Evolutionary conservation across 2,888 invertebrate genomes (phyloP), one percentile per base, ranked within the genome.

Genomic region (Synergus gifuensis): DNA sequence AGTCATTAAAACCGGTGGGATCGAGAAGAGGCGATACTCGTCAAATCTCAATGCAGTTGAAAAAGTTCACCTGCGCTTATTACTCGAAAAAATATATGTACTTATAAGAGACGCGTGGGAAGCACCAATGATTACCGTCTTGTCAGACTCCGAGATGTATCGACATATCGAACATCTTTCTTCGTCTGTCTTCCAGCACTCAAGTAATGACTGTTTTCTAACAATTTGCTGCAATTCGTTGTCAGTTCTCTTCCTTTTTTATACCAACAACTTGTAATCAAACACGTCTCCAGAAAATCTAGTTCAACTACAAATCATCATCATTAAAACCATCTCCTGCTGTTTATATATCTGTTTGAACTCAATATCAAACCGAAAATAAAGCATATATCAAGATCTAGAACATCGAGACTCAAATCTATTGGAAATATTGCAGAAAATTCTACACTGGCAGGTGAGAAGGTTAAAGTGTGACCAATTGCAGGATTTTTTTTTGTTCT

Each of bases 1-100:
- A 81, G 78, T 81, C 49, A 67, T 81, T 79, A 76, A 62, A 76
- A 36, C 36, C 9, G 36, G 16, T 63, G 36, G 63, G 40, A 63
- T 63, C 63, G 66, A 67, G n/a, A n/a, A n/a, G n/a, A 67, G 66
- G 66, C 66, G 44, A 67, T 67, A 22, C 66, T 67, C 66, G 66
- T 67, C 66, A 67, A 67, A 67, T 67, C 22, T 67, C 66, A 44
- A 67, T 67, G 66, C 44, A 28, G 46, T 28, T 46, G 69, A 69
- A 69, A 69, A 44, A 69, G 69, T 69, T 69, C 69, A 69, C 49
- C 69, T 69, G 69, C 22, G 22, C 69, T 69, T 69, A 69, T 69
- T 69, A 69, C 46, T 69, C 28, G 69, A 69, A 69, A 69, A 69
- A 64, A 40, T 40, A 64, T 40, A 64, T 64, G 16, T 40, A 64